Percentiles rank a stretch among this genome's conserved stretches.
These are phyloP conservation scores for Montipora sp. DNA, from an alignment of 64 coral and sea anemone genomes.

Conservation along the genomic window DNA sequence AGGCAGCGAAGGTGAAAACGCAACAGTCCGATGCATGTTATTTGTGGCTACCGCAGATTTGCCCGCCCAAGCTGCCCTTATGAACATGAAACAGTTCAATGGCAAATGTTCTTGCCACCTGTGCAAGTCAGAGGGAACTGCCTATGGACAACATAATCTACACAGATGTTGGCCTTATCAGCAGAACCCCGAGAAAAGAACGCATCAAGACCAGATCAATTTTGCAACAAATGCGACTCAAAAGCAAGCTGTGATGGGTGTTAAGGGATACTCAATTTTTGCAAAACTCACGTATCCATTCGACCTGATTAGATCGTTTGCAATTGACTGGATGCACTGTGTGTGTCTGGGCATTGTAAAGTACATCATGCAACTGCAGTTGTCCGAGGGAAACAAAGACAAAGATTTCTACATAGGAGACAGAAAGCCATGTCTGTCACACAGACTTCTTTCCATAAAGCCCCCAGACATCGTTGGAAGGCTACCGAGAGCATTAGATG, in stretches of 20 bases:
- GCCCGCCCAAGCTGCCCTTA: too few relatives aligned
- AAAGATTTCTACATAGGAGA: conserved; percentile 42
- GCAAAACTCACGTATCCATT: conserved; percentile 33
- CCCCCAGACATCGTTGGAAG: conserved; percentile 55
- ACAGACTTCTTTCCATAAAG: conserved; percentile 50
- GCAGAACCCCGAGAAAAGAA: conserved; percentile 31
- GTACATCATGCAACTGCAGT: conserved; percentile 28
- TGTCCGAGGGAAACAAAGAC: conserved; percentile 26
- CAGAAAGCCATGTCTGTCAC: neutral
- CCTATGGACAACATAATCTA: conserved; percentile 61
- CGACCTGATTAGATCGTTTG: conserved; percentile 61
- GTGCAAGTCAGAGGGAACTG: conserved; percentile 50
- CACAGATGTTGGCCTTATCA: conserved; percentile 57
- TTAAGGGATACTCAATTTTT: conserved; percentile 63
- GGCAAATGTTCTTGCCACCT: conserved; percentile 64
- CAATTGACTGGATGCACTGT: conserved; percentile 68
- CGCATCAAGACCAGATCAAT: conserved; percentile 46
- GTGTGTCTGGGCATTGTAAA: conserved; percentile 66
- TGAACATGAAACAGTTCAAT: too few relatives aligned
- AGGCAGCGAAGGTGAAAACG: conserved; percentile 18
- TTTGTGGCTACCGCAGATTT: conserved; percentile 23
- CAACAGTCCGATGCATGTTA: conserved; percentile 29
- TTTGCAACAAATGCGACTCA: conserved; percentile 52
- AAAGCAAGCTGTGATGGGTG: conserved; percentile 55
- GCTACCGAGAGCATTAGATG: conserved; percentile 24